Conservation (phyloP, 2,797 vertebrate species). For the Sparidentex hasta region DNA sequence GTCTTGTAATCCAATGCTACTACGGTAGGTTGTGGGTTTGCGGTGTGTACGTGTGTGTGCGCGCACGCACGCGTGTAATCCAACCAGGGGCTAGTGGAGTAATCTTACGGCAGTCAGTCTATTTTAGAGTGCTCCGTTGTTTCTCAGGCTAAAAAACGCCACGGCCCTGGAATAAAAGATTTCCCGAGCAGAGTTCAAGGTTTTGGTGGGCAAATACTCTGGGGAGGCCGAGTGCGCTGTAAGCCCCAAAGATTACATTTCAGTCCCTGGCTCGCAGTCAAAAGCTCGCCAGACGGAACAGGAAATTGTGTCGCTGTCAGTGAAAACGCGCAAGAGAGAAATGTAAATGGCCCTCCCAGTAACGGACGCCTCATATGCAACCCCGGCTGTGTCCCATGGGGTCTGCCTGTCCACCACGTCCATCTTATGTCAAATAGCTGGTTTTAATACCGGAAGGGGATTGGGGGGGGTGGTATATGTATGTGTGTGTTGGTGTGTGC, state of each 20-base stretch:
- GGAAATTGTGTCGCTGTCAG: conserved; percentile 90
- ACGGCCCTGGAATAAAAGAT: conserved; percentile 80
- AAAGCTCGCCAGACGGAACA: conserved; percentile 86
- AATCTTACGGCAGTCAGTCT: conserved; percentile 71
- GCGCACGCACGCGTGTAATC: conserved; percentile 20
- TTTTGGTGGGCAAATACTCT: conserved; percentile 80
- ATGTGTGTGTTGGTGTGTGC: conserved; percentile 36
- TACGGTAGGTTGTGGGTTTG: neutral
- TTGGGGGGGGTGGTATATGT: conserved; percentile 14
- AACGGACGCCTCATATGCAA: conserved; percentile 84
- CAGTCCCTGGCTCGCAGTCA: conserved; percentile 84
- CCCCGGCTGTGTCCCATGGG: conserved; percentile 81
- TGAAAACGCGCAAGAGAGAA: conserved; percentile 82
- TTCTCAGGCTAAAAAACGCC: conserved; percentile 70
- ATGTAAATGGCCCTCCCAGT: conserved; percentile 86
- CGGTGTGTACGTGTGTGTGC: conserved; percentile 17
- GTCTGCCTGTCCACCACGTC: conserved; percentile 81
- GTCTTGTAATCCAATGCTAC: conserved; percentile 29
- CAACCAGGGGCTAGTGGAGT: conserved; percentile 34
- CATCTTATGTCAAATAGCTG: conserved; percentile 86
- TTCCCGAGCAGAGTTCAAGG: conserved; percentile 83
- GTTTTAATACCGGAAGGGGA: conserved; percentile 79
- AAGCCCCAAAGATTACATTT: conserved; percentile 87
- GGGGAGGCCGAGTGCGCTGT: conserved; percentile 76
- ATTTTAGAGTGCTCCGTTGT: conserved; percentile 71